Conservation (phyloP, 2,797 vertebrate species). For the Erethizon dorsatum region DNA sequence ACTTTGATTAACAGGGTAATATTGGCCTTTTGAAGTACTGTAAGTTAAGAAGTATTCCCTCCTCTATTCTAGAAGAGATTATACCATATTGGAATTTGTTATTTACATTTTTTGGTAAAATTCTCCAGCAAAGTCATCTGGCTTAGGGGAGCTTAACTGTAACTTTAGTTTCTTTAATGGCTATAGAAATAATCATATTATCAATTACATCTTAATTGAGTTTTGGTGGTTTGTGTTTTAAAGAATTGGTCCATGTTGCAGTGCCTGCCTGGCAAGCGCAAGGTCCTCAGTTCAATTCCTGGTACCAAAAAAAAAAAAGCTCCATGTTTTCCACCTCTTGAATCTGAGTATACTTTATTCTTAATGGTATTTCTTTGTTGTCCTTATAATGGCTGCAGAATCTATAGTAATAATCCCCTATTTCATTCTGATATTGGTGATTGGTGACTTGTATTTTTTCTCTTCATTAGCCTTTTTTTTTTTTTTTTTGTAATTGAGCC, state of each 20-base stretch:
- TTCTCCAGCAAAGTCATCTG: not conserved
- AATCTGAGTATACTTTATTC: conserved; percentile 50
- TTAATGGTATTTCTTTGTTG: not conserved
- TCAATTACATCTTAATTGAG: conserved; percentile 44
- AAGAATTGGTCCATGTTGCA: not conserved
- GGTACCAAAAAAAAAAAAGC: no score
- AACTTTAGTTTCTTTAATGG: conserved; percentile 2
- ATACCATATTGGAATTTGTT: conserved; percentile 50
- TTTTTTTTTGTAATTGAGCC: not conserved
- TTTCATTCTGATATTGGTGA: conserved; percentile 47
- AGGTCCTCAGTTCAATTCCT: no score
- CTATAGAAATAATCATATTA: not conserved
- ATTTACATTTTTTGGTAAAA: conserved; percentile 41
- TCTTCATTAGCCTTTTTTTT: not conserved
- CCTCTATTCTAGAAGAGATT: conserved; percentile 5
- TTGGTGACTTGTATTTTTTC: not conserved
- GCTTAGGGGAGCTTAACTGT: conserved; percentile 6
- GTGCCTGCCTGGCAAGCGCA: no score
- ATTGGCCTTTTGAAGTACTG: conserved; percentile 30
- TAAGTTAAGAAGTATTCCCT: not conserved
- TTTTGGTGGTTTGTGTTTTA: conserved; percentile 50
- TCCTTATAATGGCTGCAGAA: not conserved
- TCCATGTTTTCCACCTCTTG: not conserved
- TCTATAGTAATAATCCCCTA: not conserved
- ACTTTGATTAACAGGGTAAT: conserved; percentile 35